These are phyloP conservation scores for Hydrotaea diabolus DNA, from an alignment of 2,888 invertebrate species.

Conservation along the genomic window DNA sequence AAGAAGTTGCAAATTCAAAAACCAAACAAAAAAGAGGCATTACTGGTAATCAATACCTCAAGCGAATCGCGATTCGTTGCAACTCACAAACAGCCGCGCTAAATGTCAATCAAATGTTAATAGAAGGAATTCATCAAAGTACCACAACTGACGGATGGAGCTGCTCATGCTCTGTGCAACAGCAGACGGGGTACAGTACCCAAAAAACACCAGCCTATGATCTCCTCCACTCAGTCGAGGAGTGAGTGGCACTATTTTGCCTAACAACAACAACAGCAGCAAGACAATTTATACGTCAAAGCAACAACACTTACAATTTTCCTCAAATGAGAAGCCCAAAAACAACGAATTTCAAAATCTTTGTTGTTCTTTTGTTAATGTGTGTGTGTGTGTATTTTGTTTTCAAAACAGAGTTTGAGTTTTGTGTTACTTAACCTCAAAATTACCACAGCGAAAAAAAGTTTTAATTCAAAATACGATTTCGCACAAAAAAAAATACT, in stretches of 20 bases:
- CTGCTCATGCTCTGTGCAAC: not conserved
- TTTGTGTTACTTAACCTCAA: slow-evolving; percentile 64
- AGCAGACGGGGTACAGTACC: not conserved
- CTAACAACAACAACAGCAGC: not conserved
- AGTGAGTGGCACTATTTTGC: not conserved
- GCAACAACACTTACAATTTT: slow-evolving; percentile 46
- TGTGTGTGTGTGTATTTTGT: not conserved
- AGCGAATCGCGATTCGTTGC: slow-evolving; percentile 52
- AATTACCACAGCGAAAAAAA: slow-evolving; percentile 49
- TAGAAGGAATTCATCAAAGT: slow-evolving; percentile 55
- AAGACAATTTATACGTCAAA: not conserved
- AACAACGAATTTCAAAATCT: slow-evolving; percentile 29
- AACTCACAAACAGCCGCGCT: slow-evolving; percentile 48
- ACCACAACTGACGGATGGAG: not conserved
- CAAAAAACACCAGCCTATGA: not conserved
- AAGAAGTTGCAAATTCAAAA: slow-evolving; percentile 13
- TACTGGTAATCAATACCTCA: slow-evolving; percentile 53
- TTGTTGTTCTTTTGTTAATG: slow-evolving; percentile 3
- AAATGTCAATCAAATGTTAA: slow-evolving; percentile 64
- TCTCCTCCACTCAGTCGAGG: not conserved
- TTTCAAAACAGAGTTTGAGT: slow-evolving; percentile 62
- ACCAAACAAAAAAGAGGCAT: slow-evolving; percentile 34
- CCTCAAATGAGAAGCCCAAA: slow-evolving; percentile 6
- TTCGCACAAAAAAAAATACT: slow-evolving; percentile 11
- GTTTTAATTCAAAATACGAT: slow-evolving; percentile 21